Percentiles rank a stretch among this genome's conserved stretches.
Evolutionary conservation across 2,113 vertebrate species (phyloP).

Genomic region (Cisticola juncidis): DNA sequence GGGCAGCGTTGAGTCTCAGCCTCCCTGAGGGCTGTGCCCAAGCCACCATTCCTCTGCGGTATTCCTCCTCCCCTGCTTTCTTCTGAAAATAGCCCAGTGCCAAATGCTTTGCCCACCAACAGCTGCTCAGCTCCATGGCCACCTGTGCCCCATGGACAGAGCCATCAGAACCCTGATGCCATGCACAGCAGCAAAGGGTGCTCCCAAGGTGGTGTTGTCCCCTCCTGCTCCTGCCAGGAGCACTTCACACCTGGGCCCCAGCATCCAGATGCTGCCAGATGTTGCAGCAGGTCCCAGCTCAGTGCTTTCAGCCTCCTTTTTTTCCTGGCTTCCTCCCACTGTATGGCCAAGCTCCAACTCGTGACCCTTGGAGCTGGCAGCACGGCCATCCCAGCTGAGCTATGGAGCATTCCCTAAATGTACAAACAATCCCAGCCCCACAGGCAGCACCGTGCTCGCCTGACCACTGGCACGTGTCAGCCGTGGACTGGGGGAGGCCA

Average conservation of each 20-base stretch:
- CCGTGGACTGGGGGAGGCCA: background rate
- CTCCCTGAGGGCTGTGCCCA: background rate
- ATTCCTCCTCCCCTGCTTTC: background rate
- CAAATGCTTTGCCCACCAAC: background rate
- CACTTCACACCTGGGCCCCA: background rate
- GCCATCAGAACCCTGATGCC: background rate
- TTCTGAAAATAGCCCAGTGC: background rate
- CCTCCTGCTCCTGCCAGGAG: background rate
- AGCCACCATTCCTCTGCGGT: background rate
- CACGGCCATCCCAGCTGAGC: rapidly evolving
- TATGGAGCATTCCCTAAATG: slow-evolving; percentile 41
- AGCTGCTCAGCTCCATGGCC: background rate
- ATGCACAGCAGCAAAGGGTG: rapidly evolving
- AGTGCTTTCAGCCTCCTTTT: background rate
- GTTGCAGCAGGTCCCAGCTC: background rate
- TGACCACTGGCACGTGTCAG: rapidly evolving
- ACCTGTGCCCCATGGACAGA: background rate
- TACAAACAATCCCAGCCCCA: background rate
- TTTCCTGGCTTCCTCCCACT: background rate
- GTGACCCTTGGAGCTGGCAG: background rate
- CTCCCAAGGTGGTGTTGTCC: background rate
- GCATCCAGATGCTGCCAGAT: background rate
- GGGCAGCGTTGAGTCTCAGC: background rate
- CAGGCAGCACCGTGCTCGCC: rapidly evolving
- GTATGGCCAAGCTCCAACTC: background rate